Conservation (phyloP, 1,140 invertebrate species). For the Zaprionus camerounensis region DNA sequence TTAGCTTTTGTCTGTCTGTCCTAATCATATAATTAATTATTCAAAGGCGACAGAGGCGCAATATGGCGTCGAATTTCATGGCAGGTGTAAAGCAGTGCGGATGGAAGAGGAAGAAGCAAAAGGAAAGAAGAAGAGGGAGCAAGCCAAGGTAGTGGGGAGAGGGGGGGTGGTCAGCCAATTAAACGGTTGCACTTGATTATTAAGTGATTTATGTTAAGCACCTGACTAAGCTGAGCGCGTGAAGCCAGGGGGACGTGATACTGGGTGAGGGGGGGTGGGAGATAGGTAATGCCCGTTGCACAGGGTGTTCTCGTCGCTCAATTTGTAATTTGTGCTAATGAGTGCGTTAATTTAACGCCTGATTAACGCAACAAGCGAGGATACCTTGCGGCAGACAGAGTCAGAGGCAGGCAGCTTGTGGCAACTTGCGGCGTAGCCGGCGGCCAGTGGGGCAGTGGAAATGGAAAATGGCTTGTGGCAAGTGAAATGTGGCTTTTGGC, state of each 20-base stretch:
- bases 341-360: slow-evolving; percentile 81
- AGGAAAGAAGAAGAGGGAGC: not conserved
- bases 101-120: not conserved
- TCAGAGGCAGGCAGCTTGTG: not conserved
- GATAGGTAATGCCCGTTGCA: not conserved
- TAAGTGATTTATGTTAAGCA: slow-evolving; percentile 80
- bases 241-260: no score
- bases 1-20: slow-evolving; percentile 53
- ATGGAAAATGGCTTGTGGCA: slow-evolving; percentile 5
- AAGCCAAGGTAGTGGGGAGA: not conserved
- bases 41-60: slow-evolving; percentile 30
- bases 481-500: slow-evolving; percentile 15
- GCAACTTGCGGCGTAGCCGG: not conserved
- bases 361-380: slow-evolving; percentile 60
- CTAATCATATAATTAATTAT: slow-evolving; percentile 74
- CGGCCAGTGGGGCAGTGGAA: not conserved
- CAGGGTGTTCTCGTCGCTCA: slow-evolving; percentile 53
- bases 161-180: slow-evolving; percentile 54
- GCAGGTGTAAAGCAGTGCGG: not conserved
- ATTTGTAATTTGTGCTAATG: slow-evolving; percentile 81
- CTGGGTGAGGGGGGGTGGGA: not conserved
- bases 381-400: slow-evolving; percentile 39
- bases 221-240: slow-evolving; percentile 53
- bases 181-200: slow-evolving; percentile 78
- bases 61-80: slow-evolving; percentile 9